phyloP scores from a whole-genome alignment of 1,140 invertebrate species.

The Tetragonula clypearis region DNA sequence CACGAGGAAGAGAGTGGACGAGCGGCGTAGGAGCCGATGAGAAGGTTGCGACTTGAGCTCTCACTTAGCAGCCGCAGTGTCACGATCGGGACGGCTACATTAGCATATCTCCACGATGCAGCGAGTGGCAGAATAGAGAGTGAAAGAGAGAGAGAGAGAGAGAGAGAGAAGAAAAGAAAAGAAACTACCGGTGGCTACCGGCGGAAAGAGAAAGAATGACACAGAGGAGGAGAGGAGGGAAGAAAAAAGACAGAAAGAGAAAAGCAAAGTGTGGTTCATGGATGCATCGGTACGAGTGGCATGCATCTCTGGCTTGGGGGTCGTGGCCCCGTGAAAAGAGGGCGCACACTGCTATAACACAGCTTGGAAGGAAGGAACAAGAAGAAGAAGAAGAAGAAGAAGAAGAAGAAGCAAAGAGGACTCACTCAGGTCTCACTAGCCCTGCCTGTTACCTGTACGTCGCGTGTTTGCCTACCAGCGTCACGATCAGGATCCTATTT shows the following conservation, averaged over 20 bases:
- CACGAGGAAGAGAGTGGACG: constrained; percentile 12
- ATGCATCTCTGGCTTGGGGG: constrained; percentile 58
- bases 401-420: constrained; percentile 48
- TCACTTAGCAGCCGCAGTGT: constrained; percentile 69
- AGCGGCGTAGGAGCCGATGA: constrained; percentile 56
- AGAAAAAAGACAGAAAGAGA: constrained; percentile 27
- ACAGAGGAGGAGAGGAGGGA: not conserved
- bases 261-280: constrained; percentile 55
- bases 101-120: constrained; percentile 71
- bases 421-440: constrained; percentile 62
- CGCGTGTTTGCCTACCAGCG: constrained; percentile 70
- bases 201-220: not conserved
- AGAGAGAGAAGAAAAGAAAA: not conserved
- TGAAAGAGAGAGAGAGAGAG: not conserved
- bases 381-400: constrained; percentile 10
- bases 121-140: constrained; percentile 52
- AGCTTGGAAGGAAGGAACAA: constrained; percentile 38
- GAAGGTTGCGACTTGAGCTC: constrained; percentile 70
- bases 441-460: constrained; percentile 69
- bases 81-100: constrained; percentile 70
- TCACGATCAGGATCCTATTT: constrained; percentile 73
- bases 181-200: not conserved
- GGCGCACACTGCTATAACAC: constrained; percentile 62
- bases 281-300: constrained; percentile 62
- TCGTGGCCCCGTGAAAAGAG: constrained; percentile 66